Evolutionary conservation across 2,797 vertebrate species (phyloP), one percentile per base, ranked within the genome.

Genomic region (Cryptoprocta ferox): DNA sequence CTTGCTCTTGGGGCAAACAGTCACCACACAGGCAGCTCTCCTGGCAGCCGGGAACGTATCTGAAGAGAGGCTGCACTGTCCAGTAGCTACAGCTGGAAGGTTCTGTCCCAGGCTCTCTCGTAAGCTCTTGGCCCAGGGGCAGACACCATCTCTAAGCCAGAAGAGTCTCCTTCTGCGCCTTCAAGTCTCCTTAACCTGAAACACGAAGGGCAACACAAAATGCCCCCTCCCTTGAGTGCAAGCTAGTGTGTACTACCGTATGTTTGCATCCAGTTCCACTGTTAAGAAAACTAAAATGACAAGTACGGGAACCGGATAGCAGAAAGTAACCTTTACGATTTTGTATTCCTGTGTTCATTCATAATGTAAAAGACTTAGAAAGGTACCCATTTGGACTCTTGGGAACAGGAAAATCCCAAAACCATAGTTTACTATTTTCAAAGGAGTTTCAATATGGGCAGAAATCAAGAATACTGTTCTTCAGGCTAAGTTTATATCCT

Each of bases 401-500:
- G 97, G 96, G 98, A 98, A 98, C 96, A 98, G 98, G 98, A 98
- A 98, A 99, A 98, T 98, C 98, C 98, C 98, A 98, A 98, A 98
- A 98, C 98, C 98, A 98, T 98, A 98, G 98, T 99, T 98, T 98
- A 98, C 98, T 98, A 98, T 98, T 98, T 99, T 98, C 98, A 98
- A 98, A 98, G 98, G 97, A 98, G 98, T 98, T 98, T 98, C 98
- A 99, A 98, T 99, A 98, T 98, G 98, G 98, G 97, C 98, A 98
- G 98, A 98, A 98, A 98, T 98, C 98, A 98, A 98, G 98, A 98
- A 98, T 98, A 98, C 98, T 98, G 98, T 98, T 98, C 98, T 98
- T 98, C 98, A 98, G 98, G 98, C 98, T 99, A 98, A 98, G 98
- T 98, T 99, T 98, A 98, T 98, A 98, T 98, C 98, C 98, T 98